Base-by-base conservation (phyloP, 2,113 vertebrate species). In the Thalassoma bifasciatum region DNA sequence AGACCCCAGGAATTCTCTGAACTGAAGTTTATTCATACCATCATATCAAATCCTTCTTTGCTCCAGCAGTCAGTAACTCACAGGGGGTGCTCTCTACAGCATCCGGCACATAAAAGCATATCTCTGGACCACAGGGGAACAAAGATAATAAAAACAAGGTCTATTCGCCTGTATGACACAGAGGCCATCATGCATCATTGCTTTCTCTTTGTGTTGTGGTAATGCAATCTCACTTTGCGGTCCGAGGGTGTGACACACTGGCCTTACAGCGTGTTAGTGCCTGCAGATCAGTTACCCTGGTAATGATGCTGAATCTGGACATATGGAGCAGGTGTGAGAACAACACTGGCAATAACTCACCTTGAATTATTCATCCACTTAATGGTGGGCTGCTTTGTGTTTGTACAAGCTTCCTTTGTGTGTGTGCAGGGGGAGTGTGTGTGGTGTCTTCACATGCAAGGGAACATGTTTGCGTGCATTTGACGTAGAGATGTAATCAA, bases 241-340 rank as follows among this genome's bases (percentile, higher is more conserved):
- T 70, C 12, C 21, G 12, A 46, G 51, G 56, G 65, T 50, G 79
- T 68, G 81, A 85, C 75, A 78, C 59, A 37, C 57, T 79, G 87
- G 65, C 74, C 81, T 54, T 21, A 50, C 51, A 44, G 66, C 50
- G 50, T 63, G 50, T 57, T 72, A 52, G 62, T 74, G 42, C 56
- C 53, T 72, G 68, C 75, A 58, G 76, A 79, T 88, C 57, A 76
- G 53, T 82, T 77, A 60, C 57, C 52, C 10, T 72, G 67, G 52
- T 60, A 77, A 82, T 79, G 62, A 70, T 72, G 59, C 75, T 56
- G 58, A 65, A 54, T 42, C 52, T 72, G 72, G 75, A 83, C 72
- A 76, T 72, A 72, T 54, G 74, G 67, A 85, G 67, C 83, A 89
- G 84, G 86, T 92, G 85, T 82, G 76, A 86, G 59, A 83, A 77